Percentiles rank a stretch among this genome's conserved stretches.
phyloP scores from a whole-genome alignment of 2,113 vertebrate species.

The Petrocephalus microphthalmus region DNA sequence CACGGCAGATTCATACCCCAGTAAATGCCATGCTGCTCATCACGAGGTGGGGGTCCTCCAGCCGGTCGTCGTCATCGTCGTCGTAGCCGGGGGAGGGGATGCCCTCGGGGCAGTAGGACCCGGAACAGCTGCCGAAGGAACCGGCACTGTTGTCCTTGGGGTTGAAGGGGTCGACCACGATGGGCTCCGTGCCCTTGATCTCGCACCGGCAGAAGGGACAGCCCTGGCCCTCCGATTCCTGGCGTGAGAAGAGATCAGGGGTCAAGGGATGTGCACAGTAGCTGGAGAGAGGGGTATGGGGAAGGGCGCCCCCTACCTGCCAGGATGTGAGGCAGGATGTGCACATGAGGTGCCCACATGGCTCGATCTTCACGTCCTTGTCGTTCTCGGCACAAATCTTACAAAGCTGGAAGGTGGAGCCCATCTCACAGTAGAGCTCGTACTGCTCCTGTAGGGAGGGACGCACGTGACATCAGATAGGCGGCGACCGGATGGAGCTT shows the following conservation, averaged over 20 bases:
- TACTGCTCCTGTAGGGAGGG: conserved; percentile 81
- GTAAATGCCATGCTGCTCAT: conserved; percentile 86
- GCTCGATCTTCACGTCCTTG: conserved; percentile 98
- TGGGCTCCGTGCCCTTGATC: conserved; percentile 96
- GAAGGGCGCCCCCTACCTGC: conserved; percentile 68
- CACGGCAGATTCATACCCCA: conserved; percentile 67
- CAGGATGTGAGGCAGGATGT: conserved; percentile 95
- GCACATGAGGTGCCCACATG: conserved; percentile 97
- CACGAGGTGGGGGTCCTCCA: conserved; percentile 88
- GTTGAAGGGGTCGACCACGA: conserved; percentile 94
- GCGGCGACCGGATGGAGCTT: neutral
- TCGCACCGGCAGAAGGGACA: conserved; percentile 97
- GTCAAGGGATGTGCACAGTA: neutral
- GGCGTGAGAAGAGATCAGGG: conserved; percentile 18
- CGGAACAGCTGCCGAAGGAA: conserved; percentile 61
- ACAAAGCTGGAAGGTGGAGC: conserved; percentile 96
- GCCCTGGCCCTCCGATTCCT: conserved; percentile 97
- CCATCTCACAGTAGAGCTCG: conserved; percentile 98
- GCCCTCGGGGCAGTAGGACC: conserved; percentile 72
- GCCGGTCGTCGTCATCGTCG: conserved; percentile 85
- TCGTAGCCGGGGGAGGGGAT: conserved; percentile 89
- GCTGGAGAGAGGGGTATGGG: neutral
- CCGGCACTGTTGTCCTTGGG: conserved; percentile 73
- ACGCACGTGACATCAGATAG: neutral
- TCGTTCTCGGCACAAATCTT: conserved; percentile 98